Evolutionary conservation across 2,113 vertebrate genomes (phyloP), one percentile per base, ranked within the genome.

Genomic region (Caranx ignobilis): DNA sequence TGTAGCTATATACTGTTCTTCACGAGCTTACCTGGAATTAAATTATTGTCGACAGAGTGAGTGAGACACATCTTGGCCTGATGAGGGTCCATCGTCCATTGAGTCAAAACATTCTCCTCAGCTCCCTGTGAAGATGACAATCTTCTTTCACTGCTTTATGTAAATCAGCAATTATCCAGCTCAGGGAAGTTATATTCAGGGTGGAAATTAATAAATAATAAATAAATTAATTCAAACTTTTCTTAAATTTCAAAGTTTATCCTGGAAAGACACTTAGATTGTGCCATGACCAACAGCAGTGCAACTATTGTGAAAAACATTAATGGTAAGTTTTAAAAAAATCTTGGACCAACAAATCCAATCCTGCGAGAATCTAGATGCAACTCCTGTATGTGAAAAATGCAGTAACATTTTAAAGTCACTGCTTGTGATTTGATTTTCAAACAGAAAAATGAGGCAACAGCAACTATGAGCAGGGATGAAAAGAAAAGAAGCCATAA

Each of bases 11-110:
- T 55, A 39, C 5, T 65, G 16, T 48, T n/a, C 8, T 32, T 11
- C 2, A 62, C 54, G 35, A 12, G 18, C 6, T 92, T 94, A 99
- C 98, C 98, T 94, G 95, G 86, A 73, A 97, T 95, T 59, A 98
- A 93, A 62, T 91, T 92, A 26, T 93, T 93, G 88, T 96, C 93
- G 55, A 95, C 83, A 70, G 94, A 84, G 50, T 94, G 92, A 71
- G 11, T 88, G 57, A 96, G 62, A 60, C 90, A 87, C 85, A 97
- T 93, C 39, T 88, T 87, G 61, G 85, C 93, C 68, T 83, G 91
- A 37, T 67, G 68, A 63, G 91, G 78, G 63, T 95, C 93, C 85
- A 95, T 88, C 32, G 84, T 94, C 98, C 98, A 99, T 50, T 89
- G 95, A 66, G 97, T 96, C 67, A 99, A 59, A 1, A 92, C 92